Evolutionary conservation across 2,888 invertebrate species (phyloP).

Genomic region (Cephus spinipes): DNA sequence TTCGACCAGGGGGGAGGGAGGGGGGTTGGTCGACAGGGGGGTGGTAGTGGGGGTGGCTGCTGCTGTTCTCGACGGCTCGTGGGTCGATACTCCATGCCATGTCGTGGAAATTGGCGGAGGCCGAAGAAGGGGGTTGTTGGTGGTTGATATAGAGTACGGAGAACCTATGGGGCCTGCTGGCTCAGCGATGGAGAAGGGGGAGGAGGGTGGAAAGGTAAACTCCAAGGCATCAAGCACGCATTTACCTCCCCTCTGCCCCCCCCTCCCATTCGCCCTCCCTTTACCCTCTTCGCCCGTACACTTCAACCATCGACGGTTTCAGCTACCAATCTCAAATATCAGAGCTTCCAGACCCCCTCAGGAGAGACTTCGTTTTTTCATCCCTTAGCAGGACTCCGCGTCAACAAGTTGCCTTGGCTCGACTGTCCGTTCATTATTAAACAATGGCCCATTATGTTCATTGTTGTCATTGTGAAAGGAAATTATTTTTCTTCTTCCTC

Average conservation of each 20-base stretch:
- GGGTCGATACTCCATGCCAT: slow-evolving; percentile 43
- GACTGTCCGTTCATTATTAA: slow-evolving; percentile 8
- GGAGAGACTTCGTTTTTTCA: neutral
- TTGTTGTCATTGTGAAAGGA: slow-evolving; percentile 19
- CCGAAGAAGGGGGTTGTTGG: neutral
- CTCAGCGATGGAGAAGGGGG: slow-evolving; percentile 14
- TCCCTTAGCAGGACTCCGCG: neutral
- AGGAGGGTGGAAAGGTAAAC: slow-evolving; percentile 21
- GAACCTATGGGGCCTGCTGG: neutral
- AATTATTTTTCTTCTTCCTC: neutral
- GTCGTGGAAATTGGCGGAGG: neutral
- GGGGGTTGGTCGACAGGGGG: slow-evolving; percentile 4
- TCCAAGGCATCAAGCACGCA: slow-evolving; percentile 11
- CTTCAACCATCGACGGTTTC: slow-evolving; percentile 18
- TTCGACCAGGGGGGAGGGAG: neutral
- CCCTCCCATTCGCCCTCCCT: neutral
- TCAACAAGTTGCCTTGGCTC: neutral
- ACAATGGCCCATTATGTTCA: slow-evolving; percentile 21
- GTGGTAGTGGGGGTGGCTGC: slow-evolving; percentile 34
- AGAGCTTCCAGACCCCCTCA: slow-evolving; percentile 21
- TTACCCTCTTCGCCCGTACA: neutral
- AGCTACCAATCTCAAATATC: slow-evolving; percentile 36
- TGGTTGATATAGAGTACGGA: no score
- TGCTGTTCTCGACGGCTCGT: slow-evolving; percentile 43
- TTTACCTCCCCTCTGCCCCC: neutral